These are phyloP conservation scores for Hirundichthys speculiger DNA, from an alignment of 2,113 vertebrate genomes.

Conservation along the genomic window DNA sequence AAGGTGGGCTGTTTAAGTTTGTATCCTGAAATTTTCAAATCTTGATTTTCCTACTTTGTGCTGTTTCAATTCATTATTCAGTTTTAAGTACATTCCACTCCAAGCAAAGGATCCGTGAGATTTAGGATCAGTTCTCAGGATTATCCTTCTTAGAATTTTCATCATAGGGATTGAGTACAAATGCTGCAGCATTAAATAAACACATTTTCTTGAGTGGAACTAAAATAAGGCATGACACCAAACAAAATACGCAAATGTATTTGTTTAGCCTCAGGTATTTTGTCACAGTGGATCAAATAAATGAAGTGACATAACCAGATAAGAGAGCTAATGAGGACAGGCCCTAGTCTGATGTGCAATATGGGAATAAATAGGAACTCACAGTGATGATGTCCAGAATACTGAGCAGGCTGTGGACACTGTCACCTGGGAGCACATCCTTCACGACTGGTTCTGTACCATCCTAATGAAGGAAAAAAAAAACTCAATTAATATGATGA, in stretches of 20 bases:
- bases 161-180: neutral
- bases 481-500: neutral
- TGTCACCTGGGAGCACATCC: constrained; percentile 93
- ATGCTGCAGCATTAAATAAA: neutral
- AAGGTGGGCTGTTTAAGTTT: neutral
- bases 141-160: neutral
- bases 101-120: neutral
- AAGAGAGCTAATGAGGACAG: constrained; percentile 9
- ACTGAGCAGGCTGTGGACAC: constrained; percentile 95
- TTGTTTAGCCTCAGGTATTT: no score
- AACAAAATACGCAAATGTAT: no score
- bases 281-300: no score
- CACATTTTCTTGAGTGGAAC: neutral
- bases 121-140: neutral
- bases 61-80: neutral
- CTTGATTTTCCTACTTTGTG: neutral
- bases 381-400: constrained; percentile 96
- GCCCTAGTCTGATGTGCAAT: constrained; percentile 5
- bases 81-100: neutral
- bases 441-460: constrained; percentile 92
- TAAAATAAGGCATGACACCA: neutral
- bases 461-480: constrained; percentile 78
- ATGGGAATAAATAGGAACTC: constrained; percentile 63
- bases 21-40: neutral
- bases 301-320: constrained; percentile 6